phyloP scores from a whole-genome alignment of 2,797 vertebrate species.

The Anguilla obscura region DNA sequence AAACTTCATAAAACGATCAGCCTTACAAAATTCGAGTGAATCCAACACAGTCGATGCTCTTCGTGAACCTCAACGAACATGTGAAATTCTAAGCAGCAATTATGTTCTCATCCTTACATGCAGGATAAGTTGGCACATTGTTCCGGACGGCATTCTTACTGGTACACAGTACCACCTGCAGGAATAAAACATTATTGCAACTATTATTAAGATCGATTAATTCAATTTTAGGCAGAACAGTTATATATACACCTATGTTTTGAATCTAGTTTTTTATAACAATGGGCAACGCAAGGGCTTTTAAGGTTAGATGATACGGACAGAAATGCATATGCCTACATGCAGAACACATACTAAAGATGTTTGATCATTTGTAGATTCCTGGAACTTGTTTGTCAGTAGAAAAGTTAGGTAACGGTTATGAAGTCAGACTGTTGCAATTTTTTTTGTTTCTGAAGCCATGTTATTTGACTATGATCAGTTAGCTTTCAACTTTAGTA shows the following conservation, averaged over 20 bases:
- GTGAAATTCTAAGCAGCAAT: not conserved
- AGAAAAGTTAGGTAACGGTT: too few relatives aligned
- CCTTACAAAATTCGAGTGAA: not conserved
- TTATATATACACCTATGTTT: not conserved
- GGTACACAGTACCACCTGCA: slow-evolving; percentile 3
- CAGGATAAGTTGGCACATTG: not conserved
- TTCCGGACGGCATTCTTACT: not conserved
- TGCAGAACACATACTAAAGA: too few relatives aligned
- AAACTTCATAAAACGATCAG: not conserved
- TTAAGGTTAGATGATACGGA: too few relatives aligned
- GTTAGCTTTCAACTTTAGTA: too few relatives aligned
- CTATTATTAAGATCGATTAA: not conserved
- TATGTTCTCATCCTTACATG: not conserved
- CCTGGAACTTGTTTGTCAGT: too few relatives aligned
- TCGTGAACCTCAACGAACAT: not conserved
- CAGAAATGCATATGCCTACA: too few relatives aligned
- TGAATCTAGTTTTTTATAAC: not conserved
- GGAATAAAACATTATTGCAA: not conserved
- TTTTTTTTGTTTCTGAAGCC: too few relatives aligned
- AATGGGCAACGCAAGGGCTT: too few relatives aligned
- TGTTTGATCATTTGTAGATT: too few relatives aligned
- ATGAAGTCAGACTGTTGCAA: too few relatives aligned
- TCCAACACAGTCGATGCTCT: not conserved
- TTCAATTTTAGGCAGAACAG: too few relatives aligned
- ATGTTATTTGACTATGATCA: too few relatives aligned